A percentile compares a stretch with the other conserved stretches of the same genome.
Evolutionary conservation across 2,888 invertebrate genomes (phyloP).

Genomic region (Anthrax anthrax): DNA sequence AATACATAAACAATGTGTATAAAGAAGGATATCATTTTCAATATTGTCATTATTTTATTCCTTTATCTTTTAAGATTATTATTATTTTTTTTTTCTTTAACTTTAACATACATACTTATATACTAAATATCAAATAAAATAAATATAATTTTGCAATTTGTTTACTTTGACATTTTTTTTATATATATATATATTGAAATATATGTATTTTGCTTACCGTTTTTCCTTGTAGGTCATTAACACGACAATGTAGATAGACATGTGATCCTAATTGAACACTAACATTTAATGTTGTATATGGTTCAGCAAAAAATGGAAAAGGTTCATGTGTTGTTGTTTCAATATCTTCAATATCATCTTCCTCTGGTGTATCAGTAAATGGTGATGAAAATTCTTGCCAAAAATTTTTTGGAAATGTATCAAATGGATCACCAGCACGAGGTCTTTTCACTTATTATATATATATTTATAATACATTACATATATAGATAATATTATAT

Average conservation of each 20-base stretch:
- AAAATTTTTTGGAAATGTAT: conserved; percentile 34
- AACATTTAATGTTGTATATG: conserved; percentile 44
- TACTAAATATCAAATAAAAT: no score
- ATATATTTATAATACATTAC: no score
- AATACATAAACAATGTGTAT: no score
- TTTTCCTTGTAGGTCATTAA: conserved; percentile 54
- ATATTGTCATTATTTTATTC: no score
- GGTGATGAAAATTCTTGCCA: conserved; percentile 36
- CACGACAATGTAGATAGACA: conserved; percentile 50
- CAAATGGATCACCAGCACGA: conserved; percentile 33
- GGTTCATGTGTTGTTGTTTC: conserved; percentile 49
- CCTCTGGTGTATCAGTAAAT: conserved; percentile 33
- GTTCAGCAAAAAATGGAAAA: conserved; percentile 57
- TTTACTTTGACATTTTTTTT: no score
- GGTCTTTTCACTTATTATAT: conserved; percentile 27
- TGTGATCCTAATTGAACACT: conserved; percentile 51
- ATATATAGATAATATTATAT: no score
- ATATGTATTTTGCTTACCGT: conserved; percentile 37
- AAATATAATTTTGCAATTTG: no score
- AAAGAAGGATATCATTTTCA: no score
- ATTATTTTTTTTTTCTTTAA: no score
- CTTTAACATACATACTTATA: no score
- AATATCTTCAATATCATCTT: conserved; percentile 28
- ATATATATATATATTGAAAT: no score
- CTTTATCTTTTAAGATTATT: no score